phyloP scores from a whole-genome alignment of 2,797 vertebrate genomes.

The Ciconia nigra region DNA sequence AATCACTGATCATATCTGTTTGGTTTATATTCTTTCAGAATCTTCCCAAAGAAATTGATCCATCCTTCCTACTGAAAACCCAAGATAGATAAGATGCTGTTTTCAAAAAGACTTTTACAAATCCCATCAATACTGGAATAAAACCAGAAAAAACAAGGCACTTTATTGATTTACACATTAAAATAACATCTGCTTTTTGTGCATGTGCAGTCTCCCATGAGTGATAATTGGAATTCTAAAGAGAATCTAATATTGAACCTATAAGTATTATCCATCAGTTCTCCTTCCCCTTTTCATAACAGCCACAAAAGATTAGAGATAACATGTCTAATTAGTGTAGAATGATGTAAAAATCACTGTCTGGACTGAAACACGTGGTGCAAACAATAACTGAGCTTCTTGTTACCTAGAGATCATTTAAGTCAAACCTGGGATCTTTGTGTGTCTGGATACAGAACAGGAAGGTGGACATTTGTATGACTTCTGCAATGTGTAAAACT shows the following conservation, averaged over 20 bases:
- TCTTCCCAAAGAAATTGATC: slow-evolving; percentile 54
- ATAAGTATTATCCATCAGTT: slow-evolving; percentile 9
- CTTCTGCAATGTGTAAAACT: not conserved
- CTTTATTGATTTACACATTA: slow-evolving; percentile 74
- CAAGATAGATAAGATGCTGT: slow-evolving; percentile 31
- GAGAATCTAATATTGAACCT: slow-evolving; percentile 72
- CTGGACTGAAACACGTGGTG: not conserved
- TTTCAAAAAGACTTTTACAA: slow-evolving; percentile 60
- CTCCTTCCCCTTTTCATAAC: slow-evolving; percentile 12
- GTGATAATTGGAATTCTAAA: slow-evolving; percentile 68
- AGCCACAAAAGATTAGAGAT: slow-evolving; percentile 70
- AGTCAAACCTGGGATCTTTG: not conserved
- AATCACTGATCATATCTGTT: not conserved
- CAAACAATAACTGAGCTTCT: not conserved
- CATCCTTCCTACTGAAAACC: not conserved
- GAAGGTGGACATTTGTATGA: not conserved
- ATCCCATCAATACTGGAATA: slow-evolving; percentile 63
- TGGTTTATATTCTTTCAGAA: not conserved
- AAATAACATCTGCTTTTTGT: slow-evolving; percentile 68
- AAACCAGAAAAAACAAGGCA: slow-evolving; percentile 51
- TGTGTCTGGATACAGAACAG: not conserved
- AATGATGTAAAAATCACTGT: slow-evolving; percentile 73
- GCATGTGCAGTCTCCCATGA: slow-evolving; percentile 61
- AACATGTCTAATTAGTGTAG: slow-evolving; percentile 67
- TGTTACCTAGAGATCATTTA: not conserved